Evolutionary conservation across 2,113 vertebrate species (phyloP).

Genomic region (Merops nubicus): DNA sequence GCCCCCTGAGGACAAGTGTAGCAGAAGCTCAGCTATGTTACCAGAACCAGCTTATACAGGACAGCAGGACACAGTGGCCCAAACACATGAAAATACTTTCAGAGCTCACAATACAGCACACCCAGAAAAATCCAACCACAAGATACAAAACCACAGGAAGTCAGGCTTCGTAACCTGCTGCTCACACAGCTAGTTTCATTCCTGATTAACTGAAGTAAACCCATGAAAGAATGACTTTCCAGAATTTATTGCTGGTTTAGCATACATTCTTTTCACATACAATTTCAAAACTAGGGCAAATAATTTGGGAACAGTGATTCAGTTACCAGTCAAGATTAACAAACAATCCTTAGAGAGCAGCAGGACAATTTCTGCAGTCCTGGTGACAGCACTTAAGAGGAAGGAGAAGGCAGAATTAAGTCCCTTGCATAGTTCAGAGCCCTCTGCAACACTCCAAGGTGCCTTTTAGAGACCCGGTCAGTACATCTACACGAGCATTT

Average conservation of each 20-base stretch:
- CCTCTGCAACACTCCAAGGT: accelerated
- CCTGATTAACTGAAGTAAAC: background rate
- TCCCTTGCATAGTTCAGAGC: accelerated
- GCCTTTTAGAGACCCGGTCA: background rate
- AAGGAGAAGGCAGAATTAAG: background rate
- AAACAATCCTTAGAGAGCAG: background rate
- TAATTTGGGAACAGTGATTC: background rate
- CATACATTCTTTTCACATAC: background rate
- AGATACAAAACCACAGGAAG: constrained; percentile 42
- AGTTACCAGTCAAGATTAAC: background rate
- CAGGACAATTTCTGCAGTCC: background rate
- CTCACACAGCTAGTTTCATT: constrained; percentile 8
- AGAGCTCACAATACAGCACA: background rate
- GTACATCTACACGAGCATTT: background rate
- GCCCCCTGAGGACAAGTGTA: background rate
- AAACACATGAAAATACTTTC: background rate
- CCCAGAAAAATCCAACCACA: constrained; percentile 21
- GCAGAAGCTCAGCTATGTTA: background rate
- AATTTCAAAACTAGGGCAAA: background rate
- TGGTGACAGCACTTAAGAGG: background rate
- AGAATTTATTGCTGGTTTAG: background rate
- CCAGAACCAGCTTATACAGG: background rate
- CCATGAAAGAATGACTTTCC: background rate
- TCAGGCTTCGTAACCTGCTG: background rate
- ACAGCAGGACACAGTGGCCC: background rate